Percentiles rank a stretch among this genome's conserved stretches.
phyloP scores from a whole-genome alignment of 2,113 vertebrate genomes.

The Istiophorus platypterus region DNA sequence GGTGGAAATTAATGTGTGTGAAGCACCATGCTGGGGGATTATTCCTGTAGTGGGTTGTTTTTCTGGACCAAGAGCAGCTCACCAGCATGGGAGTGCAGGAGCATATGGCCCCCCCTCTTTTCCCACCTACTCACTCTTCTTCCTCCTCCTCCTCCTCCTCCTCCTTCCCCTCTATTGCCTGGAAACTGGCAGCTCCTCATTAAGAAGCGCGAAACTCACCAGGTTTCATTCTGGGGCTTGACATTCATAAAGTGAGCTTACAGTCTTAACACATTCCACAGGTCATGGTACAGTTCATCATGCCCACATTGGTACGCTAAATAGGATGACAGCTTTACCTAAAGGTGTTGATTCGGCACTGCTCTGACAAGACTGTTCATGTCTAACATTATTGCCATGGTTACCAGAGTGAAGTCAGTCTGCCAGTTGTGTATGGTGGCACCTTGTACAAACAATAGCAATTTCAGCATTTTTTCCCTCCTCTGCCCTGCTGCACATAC shows the following conservation, averaged over 20 bases:
- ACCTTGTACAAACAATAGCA: conserved; percentile 29
- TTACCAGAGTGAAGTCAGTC: conserved; percentile 40
- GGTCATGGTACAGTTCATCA: conserved; percentile 36
- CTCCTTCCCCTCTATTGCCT: conserved; percentile 10
- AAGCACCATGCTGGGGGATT: conserved; percentile 72
- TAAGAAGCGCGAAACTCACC: conserved; percentile 18
- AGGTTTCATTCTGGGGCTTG: conserved; percentile 41
- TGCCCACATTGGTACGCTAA: conserved; percentile 12
- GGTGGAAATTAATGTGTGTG: conserved; percentile 64
- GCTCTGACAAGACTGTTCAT: conserved; percentile 38
- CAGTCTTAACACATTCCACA: conserved; percentile 50
- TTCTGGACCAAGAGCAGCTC: conserved; percentile 67
- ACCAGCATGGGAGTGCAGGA: conserved; percentile 62
- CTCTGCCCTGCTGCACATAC: background rate
- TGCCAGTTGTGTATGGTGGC: conserved; percentile 12
- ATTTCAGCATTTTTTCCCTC: conserved; percentile 26
- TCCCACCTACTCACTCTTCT: conserved; percentile 62
- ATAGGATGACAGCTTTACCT: conserved; percentile 15
- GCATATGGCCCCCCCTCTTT: conserved; percentile 68
- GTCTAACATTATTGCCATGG: conserved; percentile 23
- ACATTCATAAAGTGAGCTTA: conserved; percentile 34
- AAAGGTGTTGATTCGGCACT: conserved; percentile 31
- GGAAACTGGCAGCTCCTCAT: conserved; percentile 41
- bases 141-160: conserved; percentile 22
- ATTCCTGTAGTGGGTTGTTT: conserved; percentile 69